A percentile compares a stretch with the other conserved stretches of the same genome.
Evolutionary conservation across 2,113 vertebrate genomes (phyloP).

Genomic region (Furnarius figulus): DNA sequence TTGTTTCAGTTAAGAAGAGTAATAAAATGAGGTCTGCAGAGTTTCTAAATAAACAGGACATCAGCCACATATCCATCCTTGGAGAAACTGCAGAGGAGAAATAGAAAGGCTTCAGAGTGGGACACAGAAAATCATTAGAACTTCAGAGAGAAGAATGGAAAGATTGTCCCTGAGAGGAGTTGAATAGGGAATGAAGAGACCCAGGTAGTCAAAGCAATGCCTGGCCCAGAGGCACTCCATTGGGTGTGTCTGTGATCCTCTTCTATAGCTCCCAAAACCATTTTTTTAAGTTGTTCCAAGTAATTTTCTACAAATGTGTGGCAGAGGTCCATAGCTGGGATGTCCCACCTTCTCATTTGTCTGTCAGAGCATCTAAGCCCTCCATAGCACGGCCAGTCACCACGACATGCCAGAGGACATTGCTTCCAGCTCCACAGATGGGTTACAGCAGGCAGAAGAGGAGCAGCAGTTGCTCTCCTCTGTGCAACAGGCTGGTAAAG

Average conservation of each 20-base stretch:
- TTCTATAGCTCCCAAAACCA: background rate
- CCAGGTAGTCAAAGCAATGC: background rate
- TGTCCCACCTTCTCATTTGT: background rate
- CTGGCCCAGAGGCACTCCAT: background rate
- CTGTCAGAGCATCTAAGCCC: background rate
- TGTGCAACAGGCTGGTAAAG: background rate
- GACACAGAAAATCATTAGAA: background rate
- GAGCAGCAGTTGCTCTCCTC: background rate
- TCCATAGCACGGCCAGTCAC: background rate
- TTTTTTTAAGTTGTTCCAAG: background rate
- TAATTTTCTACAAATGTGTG: background rate
- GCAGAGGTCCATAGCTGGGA: background rate
- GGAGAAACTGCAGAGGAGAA: background rate
- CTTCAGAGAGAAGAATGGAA: background rate
- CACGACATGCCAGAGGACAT: fast-evolving
- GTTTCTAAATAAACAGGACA: background rate
- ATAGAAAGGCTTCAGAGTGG: background rate
- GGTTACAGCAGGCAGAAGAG: background rate
- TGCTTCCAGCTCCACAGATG: background rate
- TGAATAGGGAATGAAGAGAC: background rate
- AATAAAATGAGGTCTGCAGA: background rate
- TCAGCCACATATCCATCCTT: background rate
- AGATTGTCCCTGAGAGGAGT: background rate
- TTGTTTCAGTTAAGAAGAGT: background rate
- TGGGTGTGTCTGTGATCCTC: background rate